Percentiles rank a stretch among this genome's conserved stretches.
phyloP scores from a whole-genome alignment of 2,888 invertebrate genomes.

The Stomorhina lunata region DNA sequence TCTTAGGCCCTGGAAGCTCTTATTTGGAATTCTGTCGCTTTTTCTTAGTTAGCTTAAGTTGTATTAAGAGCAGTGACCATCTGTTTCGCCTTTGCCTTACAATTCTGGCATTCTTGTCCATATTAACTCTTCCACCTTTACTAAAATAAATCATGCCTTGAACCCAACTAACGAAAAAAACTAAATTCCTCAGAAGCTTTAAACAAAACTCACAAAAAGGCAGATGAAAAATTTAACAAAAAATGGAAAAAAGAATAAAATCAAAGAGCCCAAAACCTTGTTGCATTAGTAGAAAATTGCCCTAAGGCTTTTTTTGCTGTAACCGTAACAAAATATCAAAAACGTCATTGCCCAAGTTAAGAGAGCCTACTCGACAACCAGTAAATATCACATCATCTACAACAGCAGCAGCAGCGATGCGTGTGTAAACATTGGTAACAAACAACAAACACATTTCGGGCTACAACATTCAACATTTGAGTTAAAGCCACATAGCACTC shows the following conservation, averaged over 20 bases:
- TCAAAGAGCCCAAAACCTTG: conserved; percentile 23
- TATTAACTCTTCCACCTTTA: no score
- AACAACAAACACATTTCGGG: background rate
- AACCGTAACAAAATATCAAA: conserved; percentile 59
- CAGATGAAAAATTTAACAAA: background rate
- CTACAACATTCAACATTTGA: conserved; percentile 30
- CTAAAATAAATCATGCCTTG: conserved; percentile 7
- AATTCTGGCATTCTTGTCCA: no score
- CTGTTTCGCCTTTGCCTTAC: no score
- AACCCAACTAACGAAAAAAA: background rate
- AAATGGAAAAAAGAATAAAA: background rate
- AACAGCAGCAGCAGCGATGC: conserved; percentile 51
- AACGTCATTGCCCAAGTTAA: conserved; percentile 54
- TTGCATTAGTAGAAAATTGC: conserved; percentile 39
- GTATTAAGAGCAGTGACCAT: no score
- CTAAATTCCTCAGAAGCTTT: conserved; percentile 34
- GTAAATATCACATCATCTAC: conserved; percentile 61
- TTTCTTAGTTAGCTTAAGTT: no score
- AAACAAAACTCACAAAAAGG: no score
- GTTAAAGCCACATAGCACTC: background rate
- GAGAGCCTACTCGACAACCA: conserved; percentile 57
- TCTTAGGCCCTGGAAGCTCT: no score
- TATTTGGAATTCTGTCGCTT: no score
- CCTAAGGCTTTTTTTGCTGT: conserved; percentile 24
- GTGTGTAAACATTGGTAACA: conserved; percentile 58